Conservation (phyloP, 1,140 invertebrate species). For the Daktulosphaira vitifoliae region DNA sequence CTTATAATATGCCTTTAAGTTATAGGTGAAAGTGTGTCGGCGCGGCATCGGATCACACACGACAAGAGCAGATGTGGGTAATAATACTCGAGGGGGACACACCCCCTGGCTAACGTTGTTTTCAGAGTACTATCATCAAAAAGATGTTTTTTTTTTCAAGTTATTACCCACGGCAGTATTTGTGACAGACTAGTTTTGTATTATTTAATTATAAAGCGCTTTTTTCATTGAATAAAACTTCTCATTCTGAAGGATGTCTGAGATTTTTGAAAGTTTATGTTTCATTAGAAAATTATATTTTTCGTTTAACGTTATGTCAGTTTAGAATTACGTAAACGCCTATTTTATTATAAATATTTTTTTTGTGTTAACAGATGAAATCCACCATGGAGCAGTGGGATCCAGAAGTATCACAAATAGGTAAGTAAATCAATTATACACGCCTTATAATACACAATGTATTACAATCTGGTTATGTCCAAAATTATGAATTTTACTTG, state of each 20-base stretch:
- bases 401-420: background rate
- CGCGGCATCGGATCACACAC: background rate
- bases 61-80: background rate
- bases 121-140: background rate
- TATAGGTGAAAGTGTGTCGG: conserved; percentile 5
- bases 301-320: no score
- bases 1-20: no score
- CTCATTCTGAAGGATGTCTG: no score
- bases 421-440: conserved; percentile 10
- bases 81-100: background rate
- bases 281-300: no score
- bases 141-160: no score
- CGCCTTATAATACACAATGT: no score
- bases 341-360: no score
- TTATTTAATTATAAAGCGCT: background rate
- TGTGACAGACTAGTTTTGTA: conserved; percentile 3
- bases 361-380: conserved; percentile 20
- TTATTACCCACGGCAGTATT: background rate
- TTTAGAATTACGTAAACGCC: no score
- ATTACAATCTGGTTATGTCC: no score
- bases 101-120: background rate
- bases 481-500: no score
- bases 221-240: background rate
- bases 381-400: conserved; percentile 6
- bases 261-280: no score